Evolutionary conservation across 2,113 vertebrate species (phyloP), one percentile per base, ranked within the genome.

Genomic region (Plotosus lineatus): DNA sequence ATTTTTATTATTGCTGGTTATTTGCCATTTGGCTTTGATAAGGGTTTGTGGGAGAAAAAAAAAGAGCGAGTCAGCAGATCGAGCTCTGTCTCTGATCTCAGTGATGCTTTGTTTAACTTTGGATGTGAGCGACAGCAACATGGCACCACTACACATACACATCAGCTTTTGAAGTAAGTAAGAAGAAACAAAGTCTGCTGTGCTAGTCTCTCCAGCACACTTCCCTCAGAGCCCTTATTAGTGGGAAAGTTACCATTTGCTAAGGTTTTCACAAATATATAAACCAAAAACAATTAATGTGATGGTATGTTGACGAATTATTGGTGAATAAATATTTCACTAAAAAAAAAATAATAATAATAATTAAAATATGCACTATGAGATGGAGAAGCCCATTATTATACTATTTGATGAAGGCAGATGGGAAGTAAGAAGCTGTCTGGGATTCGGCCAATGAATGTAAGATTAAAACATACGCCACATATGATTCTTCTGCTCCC

Each of bases 111-210:
- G 87, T 89, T 88, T 78, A 81, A 85, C 85, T 88, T 82, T 48
- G 71, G 82, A 85, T n/a, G 86, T 15, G 79, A 83, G 83, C 78
- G 78, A 85, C 75, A 85, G 83, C 88, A 88, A 86, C 83, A 85
- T 84, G 89, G 89, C 89, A 86, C 90, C 80, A 33, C 82, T 82
- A 84, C 83, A 82, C 66, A 88, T 85, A 86, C 89, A 87, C 83
- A 78, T n/a, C 83, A 23, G 46, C 66, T 89, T 92, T 90, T 91
- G 86, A 92, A 90, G 88, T 87, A 73, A 40, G 74, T 77, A 60
- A 85, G 74, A 77, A 80, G 80, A 68, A 82, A 85, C 21, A 28
- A 61, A 87, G 83, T 80, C 79, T 75, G 83, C 86, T 87, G 83
- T 77, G 58, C 36, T 53, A 4, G 44, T 31, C 33, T 38, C 12